Conservation (phyloP, 2,113 vertebrate species). For the Equus quagga region DNA sequence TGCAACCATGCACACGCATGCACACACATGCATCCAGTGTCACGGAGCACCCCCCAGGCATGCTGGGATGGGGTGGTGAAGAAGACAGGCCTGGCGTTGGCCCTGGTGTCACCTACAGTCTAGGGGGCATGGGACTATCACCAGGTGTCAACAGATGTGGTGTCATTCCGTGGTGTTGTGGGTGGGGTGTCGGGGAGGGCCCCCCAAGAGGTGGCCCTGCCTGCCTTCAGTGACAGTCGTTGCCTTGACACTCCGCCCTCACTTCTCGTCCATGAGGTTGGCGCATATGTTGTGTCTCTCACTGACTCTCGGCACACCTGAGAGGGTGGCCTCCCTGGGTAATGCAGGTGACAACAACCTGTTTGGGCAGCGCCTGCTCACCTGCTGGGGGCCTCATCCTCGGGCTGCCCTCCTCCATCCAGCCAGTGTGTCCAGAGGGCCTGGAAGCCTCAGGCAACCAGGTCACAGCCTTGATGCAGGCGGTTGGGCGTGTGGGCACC, state of each 20-base stretch:
- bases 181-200: rapidly evolving
- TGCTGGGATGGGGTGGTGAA: rapidly evolving
- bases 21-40: rapidly evolving
- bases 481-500: not conserved
- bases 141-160: rapidly evolving
- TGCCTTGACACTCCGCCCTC: rapidly evolving
- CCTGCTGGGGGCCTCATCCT: rapidly evolving
- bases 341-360: rapidly evolving
- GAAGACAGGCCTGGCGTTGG: not conserved
- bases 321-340: not conserved
- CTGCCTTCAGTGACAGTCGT: rapidly evolving
- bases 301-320: rapidly evolving
- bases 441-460: rapidly evolving
- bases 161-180: rapidly evolving
- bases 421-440: not conserved
- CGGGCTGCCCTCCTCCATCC: not conserved
- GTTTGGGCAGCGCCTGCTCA: not conserved
- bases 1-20: not conserved
- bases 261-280: rapidly evolving
- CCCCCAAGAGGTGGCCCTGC: rapidly evolving
- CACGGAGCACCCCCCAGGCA: rapidly evolving
- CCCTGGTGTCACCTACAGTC: rapidly evolving
- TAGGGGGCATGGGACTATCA: rapidly evolving
- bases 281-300: rapidly evolving
- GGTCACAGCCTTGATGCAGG: not conserved